Conservation (phyloP, 2,888 invertebrate species). For the Steinernema scapterisci region DNA sequence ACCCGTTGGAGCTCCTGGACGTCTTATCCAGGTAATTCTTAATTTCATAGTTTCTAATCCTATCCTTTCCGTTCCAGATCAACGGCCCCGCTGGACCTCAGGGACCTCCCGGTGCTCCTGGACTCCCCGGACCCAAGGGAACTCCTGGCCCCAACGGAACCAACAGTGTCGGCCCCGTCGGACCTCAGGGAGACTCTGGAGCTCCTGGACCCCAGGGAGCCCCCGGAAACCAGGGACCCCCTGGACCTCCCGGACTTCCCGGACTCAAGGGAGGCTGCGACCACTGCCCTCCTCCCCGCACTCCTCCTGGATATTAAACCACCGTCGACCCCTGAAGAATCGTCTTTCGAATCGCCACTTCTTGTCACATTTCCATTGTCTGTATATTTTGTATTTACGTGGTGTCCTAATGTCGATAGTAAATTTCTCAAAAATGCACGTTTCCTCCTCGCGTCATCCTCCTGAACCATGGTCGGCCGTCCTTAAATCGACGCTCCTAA, state of each 20-base stretch:
- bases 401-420: conserved; percentile 22
- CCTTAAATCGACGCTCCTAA: not conserved
- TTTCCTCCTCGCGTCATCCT: not conserved
- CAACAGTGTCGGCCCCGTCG: conserved; percentile 52
- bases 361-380: not conserved
- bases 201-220: conserved; percentile 46
- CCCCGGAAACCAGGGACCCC: conserved; percentile 54
- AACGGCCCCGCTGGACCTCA: conserved; percentile 53
- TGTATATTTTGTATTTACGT: conserved; percentile 14
- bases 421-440: not conserved
- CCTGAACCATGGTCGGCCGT: too few relatives aligned
- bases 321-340: too few relatives aligned
- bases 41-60: conserved; percentile 46
- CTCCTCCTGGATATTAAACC: conserved; percentile 60
- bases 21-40: conserved; percentile 46
- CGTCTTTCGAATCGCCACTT: conserved; percentile 21
- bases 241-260: conserved; percentile 41
- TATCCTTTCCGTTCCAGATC: conserved; percentile 47
- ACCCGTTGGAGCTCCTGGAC: conserved; percentile 56
- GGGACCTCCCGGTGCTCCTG: conserved; percentile 54
- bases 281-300: conserved; percentile 56
- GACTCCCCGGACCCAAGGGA: conserved; percentile 45
- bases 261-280: conserved; percentile 36
- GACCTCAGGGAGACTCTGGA: conserved; percentile 51
- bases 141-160: conserved; percentile 45